Evolutionary conservation across 2,113 vertebrate species (phyloP), one percentile per base, ranked within the genome.

Genomic region (Rallus limicola): DNA sequence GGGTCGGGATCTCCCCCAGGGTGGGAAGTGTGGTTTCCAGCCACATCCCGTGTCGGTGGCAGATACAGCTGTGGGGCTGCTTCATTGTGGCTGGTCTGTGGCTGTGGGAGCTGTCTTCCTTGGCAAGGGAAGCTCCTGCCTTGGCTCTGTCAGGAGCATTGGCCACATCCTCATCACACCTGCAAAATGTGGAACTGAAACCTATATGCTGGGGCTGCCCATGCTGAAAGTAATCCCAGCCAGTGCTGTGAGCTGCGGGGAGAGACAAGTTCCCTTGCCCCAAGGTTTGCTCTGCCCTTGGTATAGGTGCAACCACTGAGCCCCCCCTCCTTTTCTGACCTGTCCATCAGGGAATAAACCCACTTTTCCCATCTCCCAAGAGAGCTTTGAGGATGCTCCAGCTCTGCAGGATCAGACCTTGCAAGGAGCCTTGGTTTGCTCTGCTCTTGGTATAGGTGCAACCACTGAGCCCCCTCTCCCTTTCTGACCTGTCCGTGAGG

Each of bases 201-300:
- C 46, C 28, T n/a, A 5, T 4, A 2, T 1, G 1, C 34, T 25
- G 67, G 15, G 33, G 65, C 68, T 53, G 24, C 17, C 75, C 13
- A 0, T 16, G 56, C 26, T 11, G 0, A 24, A 28, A 40, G 34
- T 6, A 26, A 31, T 46, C 53, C n/a, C 5, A 0, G 53, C 6
- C 67, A 2, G 28, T 21, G 33, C 42, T 29, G 17, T 13, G 26
- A 86, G 53, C 40, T 38, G 24, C 1, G 2, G 16, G 23, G 19
- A 26, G 20, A 56, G 23, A 26, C 50, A n/a, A 12, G 0, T 28
- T 67, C 75, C 23, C 24, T 55, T 7, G 8, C 26, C 42, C 40
- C 26, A 2, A 7, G 23, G 8, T 78, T 48, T 78, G 16, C 48
- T 71, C 28, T 55, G 68, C 52, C 62, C 31, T 63, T 2, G 6